phyloP scores from a whole-genome alignment of 2,888 invertebrate genomes.

The Ectemnius cavifrons region DNA sequence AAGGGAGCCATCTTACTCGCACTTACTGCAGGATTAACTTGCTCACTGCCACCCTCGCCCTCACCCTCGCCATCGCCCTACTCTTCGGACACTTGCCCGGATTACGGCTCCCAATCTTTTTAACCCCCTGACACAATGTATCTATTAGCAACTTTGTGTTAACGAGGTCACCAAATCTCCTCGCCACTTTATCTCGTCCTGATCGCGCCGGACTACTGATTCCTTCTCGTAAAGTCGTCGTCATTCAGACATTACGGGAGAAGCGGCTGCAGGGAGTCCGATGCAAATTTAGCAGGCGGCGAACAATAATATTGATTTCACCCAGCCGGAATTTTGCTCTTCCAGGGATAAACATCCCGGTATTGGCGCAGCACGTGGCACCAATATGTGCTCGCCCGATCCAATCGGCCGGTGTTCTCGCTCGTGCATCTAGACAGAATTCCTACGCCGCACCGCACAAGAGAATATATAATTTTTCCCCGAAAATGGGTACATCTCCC shows the following conservation, averaged over 20 bases:
- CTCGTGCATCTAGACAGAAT: conserved; percentile 34
- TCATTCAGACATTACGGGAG: conserved; percentile 3
- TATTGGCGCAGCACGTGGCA: conserved; percentile 68
- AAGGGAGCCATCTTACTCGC: conserved; percentile 68
- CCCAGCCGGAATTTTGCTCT: conserved; percentile 71
- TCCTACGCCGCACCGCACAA: conserved; percentile 35
- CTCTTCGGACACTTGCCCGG: conserved; percentile 34
- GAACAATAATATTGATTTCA: conserved; percentile 75
- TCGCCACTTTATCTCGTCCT: no score
- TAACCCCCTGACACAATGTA: no score
- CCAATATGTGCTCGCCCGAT: conserved; percentile 67
- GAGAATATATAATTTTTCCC: conserved; percentile 4
- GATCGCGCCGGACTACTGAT: no score
- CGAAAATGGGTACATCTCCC: conserved; percentile 18
- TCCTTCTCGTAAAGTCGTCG: no score
- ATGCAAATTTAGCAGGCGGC: conserved; percentile 70
- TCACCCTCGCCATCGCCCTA: conserved; percentile 11
- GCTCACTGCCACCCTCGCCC: conserved; percentile 33
- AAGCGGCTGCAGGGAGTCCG: conserved; percentile 26
- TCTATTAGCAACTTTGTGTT: no score
- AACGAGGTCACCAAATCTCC: no score
- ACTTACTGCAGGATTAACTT: conserved; percentile 55
- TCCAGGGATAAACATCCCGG: conserved; percentile 72
- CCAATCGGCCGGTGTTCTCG: conserved; percentile 22
- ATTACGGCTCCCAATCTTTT: conserved; percentile 36